Evolutionary conservation across 2,113 vertebrate species (phyloP).

Genomic region (Herpetotheres cachinnans): DNA sequence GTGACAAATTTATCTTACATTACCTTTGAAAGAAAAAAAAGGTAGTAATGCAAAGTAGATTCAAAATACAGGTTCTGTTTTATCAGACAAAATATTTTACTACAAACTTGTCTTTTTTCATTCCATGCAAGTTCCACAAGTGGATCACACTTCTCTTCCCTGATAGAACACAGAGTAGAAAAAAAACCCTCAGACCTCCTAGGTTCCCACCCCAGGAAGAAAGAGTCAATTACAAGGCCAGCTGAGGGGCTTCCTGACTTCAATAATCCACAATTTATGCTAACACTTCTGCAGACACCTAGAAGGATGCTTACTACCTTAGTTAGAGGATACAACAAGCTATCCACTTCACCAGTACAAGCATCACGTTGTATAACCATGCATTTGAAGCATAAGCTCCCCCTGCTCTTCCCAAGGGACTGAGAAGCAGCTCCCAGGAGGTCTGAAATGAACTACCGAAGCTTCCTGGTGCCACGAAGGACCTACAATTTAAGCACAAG

Average conservation of each 20-base stretch:
- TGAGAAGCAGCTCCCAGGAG: not conserved
- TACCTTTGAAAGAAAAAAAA: not conserved
- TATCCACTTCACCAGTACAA: not conserved
- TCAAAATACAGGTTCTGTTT: not conserved
- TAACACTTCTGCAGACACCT: not conserved
- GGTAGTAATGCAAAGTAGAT: not conserved
- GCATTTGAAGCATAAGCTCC: not conserved
- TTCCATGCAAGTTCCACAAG: not conserved
- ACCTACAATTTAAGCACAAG: not conserved
- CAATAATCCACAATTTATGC: not conserved
- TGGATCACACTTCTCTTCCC: not conserved
- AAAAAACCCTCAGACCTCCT: accelerated
- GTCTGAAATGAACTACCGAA: not conserved
- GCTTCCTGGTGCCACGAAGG: not conserved
- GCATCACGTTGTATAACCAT: accelerated
- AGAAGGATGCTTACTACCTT: not conserved
- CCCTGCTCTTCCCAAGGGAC: not conserved
- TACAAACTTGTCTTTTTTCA: not conserved
- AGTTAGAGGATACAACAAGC: not conserved
- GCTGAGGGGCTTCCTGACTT: not conserved
- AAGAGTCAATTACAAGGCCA: not conserved
- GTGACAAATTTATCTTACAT: not conserved
- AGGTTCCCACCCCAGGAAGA: not conserved
- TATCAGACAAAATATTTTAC: not conserved
- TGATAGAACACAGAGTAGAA: not conserved